Base-by-base conservation (phyloP, 1,140 invertebrate species). In the Brachionus asplanchnoidis region DNA sequence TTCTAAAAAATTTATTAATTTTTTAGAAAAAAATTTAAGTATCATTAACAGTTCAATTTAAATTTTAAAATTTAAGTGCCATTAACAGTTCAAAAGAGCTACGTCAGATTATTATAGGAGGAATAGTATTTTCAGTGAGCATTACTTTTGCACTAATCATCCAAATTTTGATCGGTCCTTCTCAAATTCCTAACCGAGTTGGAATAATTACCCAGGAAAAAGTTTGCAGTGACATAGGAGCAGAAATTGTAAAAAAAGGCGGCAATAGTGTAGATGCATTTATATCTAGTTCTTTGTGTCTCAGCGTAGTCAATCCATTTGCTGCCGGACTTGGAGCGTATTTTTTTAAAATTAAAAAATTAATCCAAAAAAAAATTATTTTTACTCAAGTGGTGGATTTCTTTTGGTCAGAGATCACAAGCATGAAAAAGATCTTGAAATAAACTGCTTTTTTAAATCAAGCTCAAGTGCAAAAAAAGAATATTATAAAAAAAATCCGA, bases 401-500 rank as follows among this genome's bases (percentile, higher is more conserved):
- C 53, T 82, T 20, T 40, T 82, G 40, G 20, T 82, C 9, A 42
- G 79, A 82, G 79, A 82, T 66, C 79, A 82, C 36, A 82, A 82
- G n/a, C 53, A 60, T 46, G 79, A 82, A 42, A 82, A 82, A 65
- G 60, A 82, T 82, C n/a, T 65, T 12, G 79, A 11, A 20, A 44
- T 82, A 42, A 82, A 82, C 53, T 82, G 79, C 20, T 82, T 65
- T 36, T 82, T 82, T 40, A 82, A 82, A 46, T 82, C 79, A 11
- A 65, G 79, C 26, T 9, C 32, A 11, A 60, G 23, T 42, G 50
- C 26, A 40, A 56, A 82, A 28, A 3, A 23, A 23, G 40, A 68
- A 7, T 17, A 42, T 42, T 68, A 42, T 14, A 17, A 36, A n/a
- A 28, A 60, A 65, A 65, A 60, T 82, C 65, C 79, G 4, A 26